Evolutionary conservation across 1,140 invertebrate species (phyloP), one percentile per base, ranked within the genome.

Genomic region (Luehdorfia chinensis): DNA sequence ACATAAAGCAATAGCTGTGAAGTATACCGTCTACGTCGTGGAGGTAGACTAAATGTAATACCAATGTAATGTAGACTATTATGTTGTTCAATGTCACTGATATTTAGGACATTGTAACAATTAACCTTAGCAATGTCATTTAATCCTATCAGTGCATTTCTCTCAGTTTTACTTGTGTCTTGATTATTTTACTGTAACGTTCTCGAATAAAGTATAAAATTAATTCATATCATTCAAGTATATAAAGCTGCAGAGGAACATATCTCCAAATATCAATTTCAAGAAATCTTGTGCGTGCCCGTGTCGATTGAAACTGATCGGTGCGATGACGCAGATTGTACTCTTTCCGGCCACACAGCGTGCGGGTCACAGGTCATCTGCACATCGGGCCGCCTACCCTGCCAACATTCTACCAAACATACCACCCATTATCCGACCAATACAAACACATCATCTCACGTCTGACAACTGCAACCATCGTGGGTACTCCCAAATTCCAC

Each of bases 301-400:
- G 14, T 16, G 14, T 43, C 25, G 37, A 43, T 43, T 30, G 39
- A 43, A 43, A 30, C 25, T 28, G 39, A 43, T 19, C 39, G 27
- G 8, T 2, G 39, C 15, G 39, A 43, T 43, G 39, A 30, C 45
- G 60, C 51, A 52, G 56, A 73, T 71, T 69, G 55, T 67, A 52
- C 61, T 58, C 41, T 53, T 68, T 71, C 62, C 54, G 62, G 59
- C 60, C 73, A 74, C 76, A 76, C 76, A 75, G 67, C 47, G 64
- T 37, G 55, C 55, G 63, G 74, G 75, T 76, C 75, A 75, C 47
- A 62, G 76, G 74, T 77, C 71, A 66, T 33, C 48, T 66, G 63
- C 59, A 59, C 55, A 51, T 52, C 61, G 55, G 63, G 59, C 64
- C 67, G 64, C 65, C 71, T 65, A 59, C 66, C 63, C 62, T 53